These are phyloP conservation scores for Corythornis madagascariensis DNA, from an alignment of 2,113 vertebrate species.

Conservation along the genomic window DNA sequence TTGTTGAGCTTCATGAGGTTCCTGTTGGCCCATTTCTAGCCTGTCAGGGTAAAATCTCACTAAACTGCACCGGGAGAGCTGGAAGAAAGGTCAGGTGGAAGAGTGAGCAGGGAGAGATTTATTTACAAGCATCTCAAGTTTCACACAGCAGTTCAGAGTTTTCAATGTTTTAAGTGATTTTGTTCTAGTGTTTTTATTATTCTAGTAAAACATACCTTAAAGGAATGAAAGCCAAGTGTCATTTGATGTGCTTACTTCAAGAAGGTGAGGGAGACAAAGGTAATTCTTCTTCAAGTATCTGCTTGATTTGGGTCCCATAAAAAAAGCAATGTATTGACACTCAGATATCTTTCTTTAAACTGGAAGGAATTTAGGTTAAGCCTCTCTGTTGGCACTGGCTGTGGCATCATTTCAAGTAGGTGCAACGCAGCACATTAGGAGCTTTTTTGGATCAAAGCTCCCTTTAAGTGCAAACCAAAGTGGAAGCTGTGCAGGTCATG, in stretches of 20 bases:
- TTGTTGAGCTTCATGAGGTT: neutral
- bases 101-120: neutral
- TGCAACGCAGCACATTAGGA: neutral
- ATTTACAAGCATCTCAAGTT: neutral
- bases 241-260: conserved; percentile 9
- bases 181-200: neutral
- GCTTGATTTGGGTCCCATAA: neutral
- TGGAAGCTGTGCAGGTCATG: neutral
- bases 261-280: neutral
- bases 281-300: neutral
- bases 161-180: neutral
- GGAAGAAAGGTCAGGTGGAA: neutral
- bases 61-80: neutral
- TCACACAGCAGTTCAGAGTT: neutral
- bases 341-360: conserved; percentile 29
- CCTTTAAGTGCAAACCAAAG: conserved; percentile 16
- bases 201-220: neutral
- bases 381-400: neutral
- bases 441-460: neutral
- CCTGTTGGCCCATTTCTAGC: neutral
- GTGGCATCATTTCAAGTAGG: neutral
- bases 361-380: neutral
- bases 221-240: conserved; percentile 4
- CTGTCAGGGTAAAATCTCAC: neutral
- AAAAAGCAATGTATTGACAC: neutral